phyloP scores from a whole-genome alignment of 2,888 invertebrate species.

The Diabrotica balteata region DNA sequence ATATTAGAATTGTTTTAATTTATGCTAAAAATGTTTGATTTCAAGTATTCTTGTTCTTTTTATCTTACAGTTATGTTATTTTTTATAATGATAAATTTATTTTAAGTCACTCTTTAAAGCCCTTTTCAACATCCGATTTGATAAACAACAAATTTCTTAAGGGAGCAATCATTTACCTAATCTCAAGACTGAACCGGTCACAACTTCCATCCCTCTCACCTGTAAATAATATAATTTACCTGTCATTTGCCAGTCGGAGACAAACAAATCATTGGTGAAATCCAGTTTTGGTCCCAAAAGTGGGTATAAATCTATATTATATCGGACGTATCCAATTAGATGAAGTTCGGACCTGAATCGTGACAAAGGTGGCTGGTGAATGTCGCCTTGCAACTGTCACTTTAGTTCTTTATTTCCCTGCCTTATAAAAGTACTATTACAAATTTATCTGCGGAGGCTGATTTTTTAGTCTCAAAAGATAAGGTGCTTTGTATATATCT shows the following conservation, averaged over 20 bases:
- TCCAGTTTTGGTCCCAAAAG: slow-evolving; percentile 56
- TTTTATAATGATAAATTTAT: background rate
- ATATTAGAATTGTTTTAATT: background rate
- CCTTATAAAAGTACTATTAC: slow-evolving; percentile 11
- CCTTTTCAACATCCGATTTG: background rate
- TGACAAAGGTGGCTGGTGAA: slow-evolving; percentile 45
- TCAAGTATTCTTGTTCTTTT: background rate
- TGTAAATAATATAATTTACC: slow-evolving; percentile 32
- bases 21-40: background rate
- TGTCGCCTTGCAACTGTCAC: slow-evolving; percentile 26
- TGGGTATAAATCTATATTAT: slow-evolving; percentile 60
- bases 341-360: slow-evolving; percentile 51
- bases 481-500: too few species aligned
- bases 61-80: background rate
- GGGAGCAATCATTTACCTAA: slow-evolving; percentile 8
- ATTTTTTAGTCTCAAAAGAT: too few species aligned
- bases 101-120: background rate
- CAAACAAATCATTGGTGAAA: slow-evolving; percentile 54
- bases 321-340: slow-evolving; percentile 59
- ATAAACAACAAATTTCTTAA: slow-evolving; percentile 9
- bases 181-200: slow-evolving; percentile 14
- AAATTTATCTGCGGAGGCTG: slow-evolving; percentile 3
- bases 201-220: slow-evolving; percentile 23
- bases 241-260: slow-evolving; percentile 39
- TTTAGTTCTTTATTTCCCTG: slow-evolving; percentile 24